phyloP scores from a whole-genome alignment of 2,888 invertebrate species.

The Drosophila atroscutellata region DNA sequence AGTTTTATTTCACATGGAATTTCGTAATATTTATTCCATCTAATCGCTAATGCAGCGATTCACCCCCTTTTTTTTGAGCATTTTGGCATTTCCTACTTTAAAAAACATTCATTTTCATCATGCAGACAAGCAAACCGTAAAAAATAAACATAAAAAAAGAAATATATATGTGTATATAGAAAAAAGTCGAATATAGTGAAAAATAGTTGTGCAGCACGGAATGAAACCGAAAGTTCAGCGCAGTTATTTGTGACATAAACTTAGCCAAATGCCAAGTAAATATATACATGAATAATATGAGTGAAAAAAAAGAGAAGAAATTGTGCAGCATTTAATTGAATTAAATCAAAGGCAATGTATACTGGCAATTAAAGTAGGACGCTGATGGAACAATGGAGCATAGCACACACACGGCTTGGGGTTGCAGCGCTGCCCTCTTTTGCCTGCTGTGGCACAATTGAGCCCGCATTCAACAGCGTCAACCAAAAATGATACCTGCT shows the following conservation, averaged over 20 bases:
- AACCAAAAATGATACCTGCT: not conserved
- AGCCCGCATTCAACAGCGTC: conserved; percentile 36
- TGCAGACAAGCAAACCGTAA: conserved; percentile 47
- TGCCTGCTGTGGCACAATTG: conserved; percentile 40
- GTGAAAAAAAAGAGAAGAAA: conserved; percentile 29
- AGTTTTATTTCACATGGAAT: conserved; percentile 31
- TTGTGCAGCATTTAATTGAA: conserved; percentile 76
- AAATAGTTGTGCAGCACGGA: conserved; percentile 30
- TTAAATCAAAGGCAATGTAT: conserved; percentile 72
- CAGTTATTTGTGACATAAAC: conserved; percentile 7
- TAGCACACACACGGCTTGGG: conserved; percentile 26
- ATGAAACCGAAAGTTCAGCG: conserved; percentile 79
- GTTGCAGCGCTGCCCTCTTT: conserved; percentile 36
- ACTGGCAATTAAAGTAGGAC: conserved; percentile 43
- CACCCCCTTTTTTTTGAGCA: conserved; percentile 40
- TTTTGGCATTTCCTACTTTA: conserved; percentile 83
- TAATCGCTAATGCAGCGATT: conserved; percentile 26
- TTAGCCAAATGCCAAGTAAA: conserved; percentile 3
- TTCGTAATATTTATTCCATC: conserved; percentile 37
- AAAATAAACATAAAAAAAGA: conserved; percentile 1
- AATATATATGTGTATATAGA: conserved; percentile 1
- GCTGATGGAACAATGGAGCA: conserved; percentile 11
- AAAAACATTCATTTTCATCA: conserved; percentile 83
- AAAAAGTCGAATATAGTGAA: conserved; percentile 37
- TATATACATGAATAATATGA: conserved; percentile 11